A percentile compares a stretch with the other conserved stretches of the same genome.
Conservation (phyloP, 2,797 vertebrate genomes). For the Lycodopsis pacificus region DNA sequence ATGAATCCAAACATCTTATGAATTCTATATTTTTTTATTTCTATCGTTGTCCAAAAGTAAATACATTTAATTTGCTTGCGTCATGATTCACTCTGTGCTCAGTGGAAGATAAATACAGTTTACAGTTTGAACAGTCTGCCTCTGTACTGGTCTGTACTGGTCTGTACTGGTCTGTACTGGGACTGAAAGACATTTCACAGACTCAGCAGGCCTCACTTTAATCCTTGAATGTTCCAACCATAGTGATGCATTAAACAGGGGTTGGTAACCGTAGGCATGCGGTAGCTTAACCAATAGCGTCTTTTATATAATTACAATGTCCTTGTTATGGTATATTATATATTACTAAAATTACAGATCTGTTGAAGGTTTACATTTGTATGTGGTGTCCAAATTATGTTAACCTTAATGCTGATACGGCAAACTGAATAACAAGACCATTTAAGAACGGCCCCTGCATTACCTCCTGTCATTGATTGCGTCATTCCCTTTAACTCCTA, state of each 20-base stretch:
- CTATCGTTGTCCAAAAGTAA: no score
- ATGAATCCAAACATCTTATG: no score
- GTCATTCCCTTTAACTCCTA: not conserved
- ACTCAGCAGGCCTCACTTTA: conserved; percentile 24
- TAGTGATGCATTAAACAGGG: not conserved
- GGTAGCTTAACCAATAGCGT: no score
- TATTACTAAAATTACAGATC: not conserved
- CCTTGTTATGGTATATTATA: not conserved
- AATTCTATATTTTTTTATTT: no score
- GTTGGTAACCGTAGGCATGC: no score
- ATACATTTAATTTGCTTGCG: no score
- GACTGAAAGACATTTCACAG: not conserved
- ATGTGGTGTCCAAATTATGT: not conserved
- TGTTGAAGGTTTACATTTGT: not conserved
- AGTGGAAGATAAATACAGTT: not conserved
- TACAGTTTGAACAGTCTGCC: not conserved
- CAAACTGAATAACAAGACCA: no score
- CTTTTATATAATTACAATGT: not conserved
- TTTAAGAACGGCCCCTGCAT: not conserved
- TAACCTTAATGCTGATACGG: not conserved
- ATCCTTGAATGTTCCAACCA: conserved; percentile 22
- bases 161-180: not conserved
- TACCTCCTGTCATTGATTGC: not conserved
- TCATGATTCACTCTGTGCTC: not conserved
- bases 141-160: no score